These are phyloP conservation scores for Pollimyrus isidori DNA, from an alignment of 2,113 vertebrate genomes.

Conservation along the genomic window DNA sequence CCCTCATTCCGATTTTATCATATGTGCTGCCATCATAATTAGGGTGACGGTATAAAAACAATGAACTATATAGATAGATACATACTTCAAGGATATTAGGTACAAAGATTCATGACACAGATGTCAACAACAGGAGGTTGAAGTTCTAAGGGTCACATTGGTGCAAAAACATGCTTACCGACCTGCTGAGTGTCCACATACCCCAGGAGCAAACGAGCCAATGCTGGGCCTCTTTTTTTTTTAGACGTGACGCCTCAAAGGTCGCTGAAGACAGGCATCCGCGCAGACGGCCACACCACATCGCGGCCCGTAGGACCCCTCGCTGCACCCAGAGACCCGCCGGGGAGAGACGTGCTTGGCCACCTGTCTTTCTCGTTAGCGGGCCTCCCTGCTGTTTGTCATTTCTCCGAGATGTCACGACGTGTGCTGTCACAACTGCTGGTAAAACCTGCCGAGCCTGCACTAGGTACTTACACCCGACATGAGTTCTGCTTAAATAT, in stretches of 20 bases:
- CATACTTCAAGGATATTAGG: not conserved
- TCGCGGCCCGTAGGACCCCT: slow-evolving; percentile 29
- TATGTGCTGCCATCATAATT: not conserved
- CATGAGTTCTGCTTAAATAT: not conserved
- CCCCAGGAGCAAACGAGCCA: not conserved
- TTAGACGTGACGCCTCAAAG: not conserved
- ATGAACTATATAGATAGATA: not conserved
- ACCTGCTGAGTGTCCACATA: not conserved
- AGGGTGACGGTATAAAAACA: not conserved
- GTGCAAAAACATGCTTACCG: not conserved
- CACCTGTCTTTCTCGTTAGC: not conserved
- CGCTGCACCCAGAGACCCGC: slow-evolving; percentile 32
- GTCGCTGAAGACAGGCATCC: slow-evolving; percentile 5
- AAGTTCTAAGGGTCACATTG: not conserved
- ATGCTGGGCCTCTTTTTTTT: not conserved
- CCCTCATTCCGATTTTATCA: no score
- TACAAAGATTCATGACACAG: not conserved
- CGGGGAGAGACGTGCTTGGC: not conserved
- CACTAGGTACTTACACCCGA: not conserved
- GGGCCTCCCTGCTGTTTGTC: not conserved
- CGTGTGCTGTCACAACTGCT: not conserved
- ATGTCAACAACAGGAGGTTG: not conserved
- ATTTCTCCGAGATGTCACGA: not conserved
- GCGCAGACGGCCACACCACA: not conserved
- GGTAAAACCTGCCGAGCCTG: not conserved